Percentiles rank a stretch among this genome's conserved stretches.
Evolutionary conservation across 2,113 vertebrate species (phyloP).

Genomic region (Cettia cetti): DNA sequence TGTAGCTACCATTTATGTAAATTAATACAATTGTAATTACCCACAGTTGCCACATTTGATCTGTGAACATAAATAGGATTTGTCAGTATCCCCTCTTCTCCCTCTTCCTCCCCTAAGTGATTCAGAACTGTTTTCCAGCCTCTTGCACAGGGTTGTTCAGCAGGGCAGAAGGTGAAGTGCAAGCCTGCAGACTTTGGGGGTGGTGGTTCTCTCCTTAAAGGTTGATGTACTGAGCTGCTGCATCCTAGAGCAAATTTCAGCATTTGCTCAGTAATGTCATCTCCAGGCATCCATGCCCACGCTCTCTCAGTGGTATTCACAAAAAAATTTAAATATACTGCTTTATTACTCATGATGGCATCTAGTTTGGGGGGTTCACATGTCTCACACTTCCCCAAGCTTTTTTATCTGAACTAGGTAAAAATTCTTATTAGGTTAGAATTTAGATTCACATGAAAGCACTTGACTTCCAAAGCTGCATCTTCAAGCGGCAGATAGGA

Average conservation of each 20-base stretch:
- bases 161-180: neutral
- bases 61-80: neutral
- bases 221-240: neutral
- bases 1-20: neutral
- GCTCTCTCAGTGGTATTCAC: fast-evolving
- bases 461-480: neutral
- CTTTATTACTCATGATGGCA: neutral
- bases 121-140: neutral
- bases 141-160: neutral
- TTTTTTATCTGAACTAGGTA: neutral
- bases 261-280: neutral
- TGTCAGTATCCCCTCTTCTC: neutral
- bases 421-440: neutral
- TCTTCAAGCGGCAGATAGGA: neutral
- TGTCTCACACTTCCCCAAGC: neutral
- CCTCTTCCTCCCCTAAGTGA: neutral
- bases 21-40: neutral
- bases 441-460: neutral
- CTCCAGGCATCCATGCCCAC: neutral
- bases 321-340: neutral
- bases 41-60: neutral
- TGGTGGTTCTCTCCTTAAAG: neutral
- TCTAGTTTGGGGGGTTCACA: neutral
- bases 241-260: neutral
- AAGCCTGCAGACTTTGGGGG: neutral